Evolutionary conservation across 2,888 invertebrate species (phyloP).

Genomic region (Escarpia spicata): DNA sequence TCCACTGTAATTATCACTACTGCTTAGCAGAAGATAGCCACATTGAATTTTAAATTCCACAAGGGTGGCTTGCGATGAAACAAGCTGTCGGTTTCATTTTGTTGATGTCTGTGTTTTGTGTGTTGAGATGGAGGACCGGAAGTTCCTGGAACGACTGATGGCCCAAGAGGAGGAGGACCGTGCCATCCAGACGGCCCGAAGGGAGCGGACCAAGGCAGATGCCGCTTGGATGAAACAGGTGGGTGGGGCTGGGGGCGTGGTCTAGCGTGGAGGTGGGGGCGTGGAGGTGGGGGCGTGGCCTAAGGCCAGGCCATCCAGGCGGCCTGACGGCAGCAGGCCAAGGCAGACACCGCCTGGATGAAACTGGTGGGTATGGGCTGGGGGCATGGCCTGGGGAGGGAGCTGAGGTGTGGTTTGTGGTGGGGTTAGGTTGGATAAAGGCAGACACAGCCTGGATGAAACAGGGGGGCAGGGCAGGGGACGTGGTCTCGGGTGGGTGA

Average conservation of each 20-base stretch:
- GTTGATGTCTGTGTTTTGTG: not conserved
- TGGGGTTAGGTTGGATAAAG: not conserved
- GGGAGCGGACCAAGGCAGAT: conserved; percentile 61
- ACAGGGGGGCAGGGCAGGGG: not conserved
- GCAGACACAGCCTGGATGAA: too few relatives aligned
- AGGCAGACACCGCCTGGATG: not conserved
- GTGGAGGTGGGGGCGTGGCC: conserved; percentile 34
- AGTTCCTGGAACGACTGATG: conserved; percentile 55
- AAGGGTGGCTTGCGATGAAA: too few relatives aligned
- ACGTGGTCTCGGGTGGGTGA: not conserved
- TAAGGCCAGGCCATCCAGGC: conserved; percentile 48
- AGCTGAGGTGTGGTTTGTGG: not conserved
- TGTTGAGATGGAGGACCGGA: conserved; percentile 58
- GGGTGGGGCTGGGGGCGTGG: not conserved
- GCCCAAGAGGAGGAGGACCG: conserved; percentile 55
- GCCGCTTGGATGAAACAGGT: conserved; percentile 65
- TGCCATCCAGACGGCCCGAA: conserved; percentile 53
- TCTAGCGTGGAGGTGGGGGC: not conserved
- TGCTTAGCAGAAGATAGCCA: too few relatives aligned
- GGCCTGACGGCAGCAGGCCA: too few relatives aligned
- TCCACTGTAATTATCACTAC: too few relatives aligned
- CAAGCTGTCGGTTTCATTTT: not conserved
- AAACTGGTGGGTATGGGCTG: not conserved
- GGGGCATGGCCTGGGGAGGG: not conserved
- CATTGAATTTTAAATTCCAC: too few relatives aligned